Evolutionary conservation across 2,113 vertebrate genomes (phyloP).

Genomic region (Paradisaea rubra): DNA sequence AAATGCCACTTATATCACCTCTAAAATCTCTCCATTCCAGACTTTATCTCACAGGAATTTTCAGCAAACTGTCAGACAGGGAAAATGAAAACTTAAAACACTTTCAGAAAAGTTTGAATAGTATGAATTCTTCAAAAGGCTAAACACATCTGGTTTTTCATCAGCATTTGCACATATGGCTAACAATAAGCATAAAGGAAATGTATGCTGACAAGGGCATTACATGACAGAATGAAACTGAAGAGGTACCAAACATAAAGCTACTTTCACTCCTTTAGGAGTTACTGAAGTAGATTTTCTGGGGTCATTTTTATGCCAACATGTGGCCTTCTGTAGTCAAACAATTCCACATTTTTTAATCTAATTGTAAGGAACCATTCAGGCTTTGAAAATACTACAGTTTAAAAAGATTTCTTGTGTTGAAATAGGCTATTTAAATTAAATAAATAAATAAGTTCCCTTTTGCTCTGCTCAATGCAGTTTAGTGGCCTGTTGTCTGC

Average conservation of each 20-base stretch:
- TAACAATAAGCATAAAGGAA: background rate
- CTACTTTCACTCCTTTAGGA: background rate
- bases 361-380: background rate
- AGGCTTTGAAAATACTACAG: background rate
- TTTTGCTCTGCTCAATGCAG: background rate
- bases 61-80: background rate
- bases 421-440: background rate
- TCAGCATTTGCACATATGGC: background rate
- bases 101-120: background rate
- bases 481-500: background rate
- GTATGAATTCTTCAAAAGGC: background rate
- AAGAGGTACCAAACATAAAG: background rate
- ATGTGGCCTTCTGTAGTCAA: background rate
- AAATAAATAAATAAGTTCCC: background rate
- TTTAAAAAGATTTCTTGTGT: background rate
- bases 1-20: background rate
- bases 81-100: background rate
- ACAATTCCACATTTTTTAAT: background rate
- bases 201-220: background rate
- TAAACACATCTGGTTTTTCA: background rate
- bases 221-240: background rate
- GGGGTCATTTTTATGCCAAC: background rate
- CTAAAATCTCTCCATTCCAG: background rate
- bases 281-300: background rate
- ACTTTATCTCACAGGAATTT: background rate